These are phyloP conservation scores for Ophion obscuratus DNA, from an alignment of 2,888 invertebrate species.

Conservation along the genomic window DNA sequence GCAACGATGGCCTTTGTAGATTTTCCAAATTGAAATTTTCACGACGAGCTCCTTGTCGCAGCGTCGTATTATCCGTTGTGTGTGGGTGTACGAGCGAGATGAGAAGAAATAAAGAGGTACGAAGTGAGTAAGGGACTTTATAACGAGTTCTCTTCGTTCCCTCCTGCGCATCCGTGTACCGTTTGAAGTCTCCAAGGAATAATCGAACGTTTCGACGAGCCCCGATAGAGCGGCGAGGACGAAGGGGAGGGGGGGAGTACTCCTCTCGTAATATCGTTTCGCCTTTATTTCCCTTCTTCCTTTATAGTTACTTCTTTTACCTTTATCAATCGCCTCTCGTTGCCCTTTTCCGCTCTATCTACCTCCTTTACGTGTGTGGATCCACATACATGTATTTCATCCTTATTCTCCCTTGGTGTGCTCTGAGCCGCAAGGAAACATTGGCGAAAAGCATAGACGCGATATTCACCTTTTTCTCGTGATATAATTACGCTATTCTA, in stretches of 20 bases:
- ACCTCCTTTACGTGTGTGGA: conserved; percentile 10
- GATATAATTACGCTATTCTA: conserved; percentile 62
- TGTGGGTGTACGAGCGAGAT: conserved; percentile 28
- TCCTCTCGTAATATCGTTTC: conserved; percentile 24
- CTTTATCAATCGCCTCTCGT: conserved; percentile 40
- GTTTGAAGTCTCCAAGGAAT: conserved; percentile 70
- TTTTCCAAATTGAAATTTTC: conserved; percentile 59
- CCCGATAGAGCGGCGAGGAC: conserved; percentile 34
- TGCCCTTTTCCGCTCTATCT: conserved; percentile 44
- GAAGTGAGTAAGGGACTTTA: conserved; percentile 47
- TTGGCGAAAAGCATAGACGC: conserved; percentile 37
- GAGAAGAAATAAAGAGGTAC: conserved; percentile 48
- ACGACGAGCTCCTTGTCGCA: conserved; percentile 19
- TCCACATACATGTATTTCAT: conserved; percentile 3
- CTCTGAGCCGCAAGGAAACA: conserved; percentile 56
- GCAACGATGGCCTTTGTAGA: conserved; percentile 24
- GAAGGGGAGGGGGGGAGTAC: not conserved
- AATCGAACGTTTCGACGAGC: conserved; percentile 70
- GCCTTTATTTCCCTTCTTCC: conserved; percentile 38
- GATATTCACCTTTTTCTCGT: conserved; percentile 46
- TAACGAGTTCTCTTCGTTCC: conserved; percentile 34
- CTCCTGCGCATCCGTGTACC: conserved; percentile 21
- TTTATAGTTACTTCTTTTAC: not conserved
- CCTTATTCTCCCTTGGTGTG: conserved; percentile 26
- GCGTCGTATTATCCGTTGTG: conserved; percentile 44